Evolutionary conservation across 2,797 vertebrate species (phyloP).

Genomic region (Trachops cirrhosus): DNA sequence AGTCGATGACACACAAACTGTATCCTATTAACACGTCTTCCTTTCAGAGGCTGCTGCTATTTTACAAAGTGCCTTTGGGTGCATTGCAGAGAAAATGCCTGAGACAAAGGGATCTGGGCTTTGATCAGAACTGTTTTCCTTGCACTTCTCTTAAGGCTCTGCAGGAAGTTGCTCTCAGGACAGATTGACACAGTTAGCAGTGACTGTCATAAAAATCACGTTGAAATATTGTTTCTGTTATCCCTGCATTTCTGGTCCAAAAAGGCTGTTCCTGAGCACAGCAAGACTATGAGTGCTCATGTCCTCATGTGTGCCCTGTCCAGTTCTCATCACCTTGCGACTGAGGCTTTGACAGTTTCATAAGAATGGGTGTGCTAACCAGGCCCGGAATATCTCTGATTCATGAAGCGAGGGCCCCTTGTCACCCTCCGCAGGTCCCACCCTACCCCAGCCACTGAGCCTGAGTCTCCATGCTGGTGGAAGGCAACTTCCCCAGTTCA

Average conservation of each 20-base stretch:
- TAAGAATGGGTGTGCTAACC: not conserved
- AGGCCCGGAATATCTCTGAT: not conserved
- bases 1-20: conserved; percentile 57
- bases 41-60: conserved; percentile 49
- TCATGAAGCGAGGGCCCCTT: not conserved
- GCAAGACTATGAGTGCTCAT: not conserved
- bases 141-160: not conserved
- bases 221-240: not conserved
- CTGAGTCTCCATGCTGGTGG: no score
- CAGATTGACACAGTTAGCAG: conserved; percentile 50
- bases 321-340: not conserved
- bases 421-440: not conserved
- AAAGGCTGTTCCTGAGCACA: not conserved
- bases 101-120: conserved; percentile 11
- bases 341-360: not conserved
- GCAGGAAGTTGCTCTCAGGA: conserved; percentile 40
- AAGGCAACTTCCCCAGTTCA: not conserved
- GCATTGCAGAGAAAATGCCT: conserved; percentile 33
- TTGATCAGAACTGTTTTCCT: conserved; percentile 65
- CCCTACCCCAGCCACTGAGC: not conserved
- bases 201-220: not conserved
- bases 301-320: not conserved
- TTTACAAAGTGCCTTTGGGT: conserved; percentile 65
- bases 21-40: conserved; percentile 66
- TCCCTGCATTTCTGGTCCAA: not conserved